These are phyloP conservation scores for Macroramphosus scolopax DNA, from an alignment of 2,797 vertebrate genomes.

Conservation along the genomic window DNA sequence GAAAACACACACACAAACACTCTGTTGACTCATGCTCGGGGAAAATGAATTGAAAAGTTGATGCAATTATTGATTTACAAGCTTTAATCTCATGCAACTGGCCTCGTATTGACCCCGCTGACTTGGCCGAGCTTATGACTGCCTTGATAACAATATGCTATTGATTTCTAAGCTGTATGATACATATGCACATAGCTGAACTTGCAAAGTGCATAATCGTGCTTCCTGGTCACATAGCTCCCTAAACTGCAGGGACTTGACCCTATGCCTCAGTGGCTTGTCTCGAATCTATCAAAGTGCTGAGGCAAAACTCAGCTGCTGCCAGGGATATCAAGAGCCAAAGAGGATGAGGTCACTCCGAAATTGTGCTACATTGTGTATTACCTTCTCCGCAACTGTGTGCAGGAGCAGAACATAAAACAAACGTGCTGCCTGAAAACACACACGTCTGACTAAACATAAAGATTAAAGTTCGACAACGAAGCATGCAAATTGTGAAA, in stretches of 20 bases:
- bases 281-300: constrained; percentile 70
- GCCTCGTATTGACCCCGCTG: constrained; percentile 47
- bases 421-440: constrained; percentile 27
- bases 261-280: constrained; percentile 65
- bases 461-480: constrained; percentile 10
- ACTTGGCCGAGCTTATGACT: constrained; percentile 42
- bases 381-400: constrained; percentile 47
- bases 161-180: constrained; percentile 52
- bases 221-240: constrained; percentile 65
- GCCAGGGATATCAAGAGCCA: too few relatives aligned
- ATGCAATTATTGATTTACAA: constrained; percentile 66
- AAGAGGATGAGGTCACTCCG: constrained; percentile 66
- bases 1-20: constrained; percentile 22
- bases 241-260: constrained; percentile 64
- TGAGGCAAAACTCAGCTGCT: constrained; percentile 64
- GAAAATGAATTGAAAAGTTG: constrained; percentile 52
- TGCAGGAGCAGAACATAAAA: constrained; percentile 22
- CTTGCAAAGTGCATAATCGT: constrained; percentile 42
- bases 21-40: constrained; percentile 33
- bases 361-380: constrained; percentile 49
- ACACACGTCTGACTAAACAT: constrained; percentile 27
- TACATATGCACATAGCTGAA: constrained; percentile 48
- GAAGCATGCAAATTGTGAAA: constrained; percentile 6
- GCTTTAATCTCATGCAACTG: constrained; percentile 62
- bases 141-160: constrained; percentile 60